Evolutionary conservation across 1,140 invertebrate genomes (phyloP).

Genomic region (Lanistes nyassanus): DNA sequence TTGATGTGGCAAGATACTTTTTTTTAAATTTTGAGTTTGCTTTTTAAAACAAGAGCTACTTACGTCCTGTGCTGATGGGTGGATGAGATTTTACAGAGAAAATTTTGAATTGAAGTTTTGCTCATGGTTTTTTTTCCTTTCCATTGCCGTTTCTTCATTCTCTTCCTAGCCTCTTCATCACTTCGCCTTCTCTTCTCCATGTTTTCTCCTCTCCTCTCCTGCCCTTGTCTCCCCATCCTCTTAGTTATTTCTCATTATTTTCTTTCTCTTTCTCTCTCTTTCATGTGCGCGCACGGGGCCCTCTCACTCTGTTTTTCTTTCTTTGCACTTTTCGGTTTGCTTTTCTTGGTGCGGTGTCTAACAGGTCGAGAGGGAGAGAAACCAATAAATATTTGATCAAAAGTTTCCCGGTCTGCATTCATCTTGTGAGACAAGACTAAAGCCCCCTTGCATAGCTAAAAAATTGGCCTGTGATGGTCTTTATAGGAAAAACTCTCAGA

Average conservation of each 20-base stretch:
- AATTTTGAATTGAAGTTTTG: not conserved
- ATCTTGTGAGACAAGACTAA: no score
- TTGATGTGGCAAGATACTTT: not conserved
- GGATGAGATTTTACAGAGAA: no score
- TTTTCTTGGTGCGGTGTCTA: no score
- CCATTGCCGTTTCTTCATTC: not conserved
- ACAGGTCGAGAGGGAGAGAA: not conserved
- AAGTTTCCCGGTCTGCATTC: no score
- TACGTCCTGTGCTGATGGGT: no score
- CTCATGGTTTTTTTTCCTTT: not conserved
- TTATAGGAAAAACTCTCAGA: no score
- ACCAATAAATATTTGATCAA: not conserved
- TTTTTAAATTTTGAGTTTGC: not conserved
- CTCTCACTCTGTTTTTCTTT: not conserved
- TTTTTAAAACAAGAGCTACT: no score
- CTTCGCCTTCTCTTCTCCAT: not conserved
- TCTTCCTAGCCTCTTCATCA: not conserved
- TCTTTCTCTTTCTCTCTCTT: constrained; percentile 12
- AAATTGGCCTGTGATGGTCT: no score
- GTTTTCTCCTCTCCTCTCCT: not conserved
- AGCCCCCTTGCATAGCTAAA: no score
- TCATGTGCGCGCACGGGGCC: not conserved
- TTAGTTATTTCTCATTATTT: not conserved
- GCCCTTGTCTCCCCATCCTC: not conserved
- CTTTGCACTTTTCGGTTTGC: no score